These are phyloP conservation scores for Merodon equestris DNA, from an alignment of 2,888 invertebrate genomes.

Conservation along the genomic window DNA sequence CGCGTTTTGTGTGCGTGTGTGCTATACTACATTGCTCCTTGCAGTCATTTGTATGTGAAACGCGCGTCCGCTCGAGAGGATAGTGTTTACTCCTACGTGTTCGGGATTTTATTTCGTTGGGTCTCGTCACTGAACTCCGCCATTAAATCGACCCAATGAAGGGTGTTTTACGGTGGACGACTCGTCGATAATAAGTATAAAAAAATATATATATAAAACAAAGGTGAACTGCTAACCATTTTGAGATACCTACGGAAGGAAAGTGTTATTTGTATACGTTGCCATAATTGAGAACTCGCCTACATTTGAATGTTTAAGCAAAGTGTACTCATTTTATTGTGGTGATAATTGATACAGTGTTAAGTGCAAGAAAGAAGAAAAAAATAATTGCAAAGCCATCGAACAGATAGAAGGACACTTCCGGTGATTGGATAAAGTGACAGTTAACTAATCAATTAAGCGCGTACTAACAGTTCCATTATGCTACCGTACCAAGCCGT, in stretches of 20 bases:
- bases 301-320: constrained; percentile 36
- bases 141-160: constrained; percentile 47
- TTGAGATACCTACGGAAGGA: constrained; percentile 46
- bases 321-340: background rate
- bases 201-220: constrained; percentile 19
- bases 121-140: constrained; percentile 56
- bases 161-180: constrained; percentile 42
- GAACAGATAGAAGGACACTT: constrained; percentile 24
- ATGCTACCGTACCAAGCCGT: constrained; percentile 94
- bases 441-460: constrained; percentile 13
- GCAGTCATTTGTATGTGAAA: constrained; percentile 67
- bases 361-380: no score
- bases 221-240: constrained; percentile 54
- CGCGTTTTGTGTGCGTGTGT: constrained; percentile 52
- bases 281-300: constrained; percentile 40
- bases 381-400: no score
- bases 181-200: constrained; percentile 26
- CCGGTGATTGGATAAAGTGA: constrained; percentile 8
- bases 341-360: background rate
- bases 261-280: constrained; percentile 31
- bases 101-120: constrained; percentile 55
- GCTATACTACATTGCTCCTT: constrained; percentile 52
- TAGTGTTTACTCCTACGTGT: constrained; percentile 65
- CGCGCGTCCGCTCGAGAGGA: constrained; percentile 56
- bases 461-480: constrained; percentile 31